These are phyloP conservation scores for Bovichtus diacanthus DNA, from an alignment of 2,797 vertebrate genomes.

Conservation along the genomic window DNA sequence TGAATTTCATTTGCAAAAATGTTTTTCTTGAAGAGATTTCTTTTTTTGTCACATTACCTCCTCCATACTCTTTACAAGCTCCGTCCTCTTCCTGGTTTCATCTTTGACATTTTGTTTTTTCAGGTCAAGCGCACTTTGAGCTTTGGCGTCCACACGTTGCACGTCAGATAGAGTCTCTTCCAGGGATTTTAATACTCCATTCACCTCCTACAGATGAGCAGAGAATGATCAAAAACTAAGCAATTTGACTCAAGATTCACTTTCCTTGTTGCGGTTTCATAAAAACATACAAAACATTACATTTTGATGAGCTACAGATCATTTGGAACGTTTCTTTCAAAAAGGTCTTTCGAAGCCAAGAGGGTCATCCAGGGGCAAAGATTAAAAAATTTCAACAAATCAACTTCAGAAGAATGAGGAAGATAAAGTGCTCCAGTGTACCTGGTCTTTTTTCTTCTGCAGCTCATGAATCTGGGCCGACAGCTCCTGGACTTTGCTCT, in stretches of 20 bases:
- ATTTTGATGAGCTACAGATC: neutral
- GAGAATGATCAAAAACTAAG: neutral
- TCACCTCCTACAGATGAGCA: conserved; percentile 85
- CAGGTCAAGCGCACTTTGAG: conserved; percentile 91
- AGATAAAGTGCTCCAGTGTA: conserved; percentile 45
- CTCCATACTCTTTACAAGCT: conserved; percentile 90
- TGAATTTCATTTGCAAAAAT: neutral
- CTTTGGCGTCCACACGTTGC: conserved; percentile 90
- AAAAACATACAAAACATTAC: neutral
- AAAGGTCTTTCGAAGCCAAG: neutral
- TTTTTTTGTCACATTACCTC: conserved; percentile 86
- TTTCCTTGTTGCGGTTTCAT: neutral
- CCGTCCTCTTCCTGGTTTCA: conserved; percentile 89
- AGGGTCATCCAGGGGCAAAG: neutral
- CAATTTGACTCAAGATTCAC: neutral
- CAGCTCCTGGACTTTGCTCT: conserved; percentile 86
- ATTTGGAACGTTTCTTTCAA: neutral
- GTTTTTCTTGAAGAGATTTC: neutral
- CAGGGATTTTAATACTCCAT: conserved; percentile 83
- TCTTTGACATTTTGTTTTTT: conserved; percentile 92
- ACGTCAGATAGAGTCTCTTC: conserved; percentile 88
- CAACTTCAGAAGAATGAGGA: neutral
- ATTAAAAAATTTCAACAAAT: neutral
- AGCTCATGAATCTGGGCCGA: conserved; percentile 87
- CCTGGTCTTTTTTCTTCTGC: conserved; percentile 91